These are phyloP conservation scores for Halisarca cf. caerulea DNA, from an alignment of 37 sponge, comb jelly and placozoan genomes.

Conservation along the genomic window DNA sequence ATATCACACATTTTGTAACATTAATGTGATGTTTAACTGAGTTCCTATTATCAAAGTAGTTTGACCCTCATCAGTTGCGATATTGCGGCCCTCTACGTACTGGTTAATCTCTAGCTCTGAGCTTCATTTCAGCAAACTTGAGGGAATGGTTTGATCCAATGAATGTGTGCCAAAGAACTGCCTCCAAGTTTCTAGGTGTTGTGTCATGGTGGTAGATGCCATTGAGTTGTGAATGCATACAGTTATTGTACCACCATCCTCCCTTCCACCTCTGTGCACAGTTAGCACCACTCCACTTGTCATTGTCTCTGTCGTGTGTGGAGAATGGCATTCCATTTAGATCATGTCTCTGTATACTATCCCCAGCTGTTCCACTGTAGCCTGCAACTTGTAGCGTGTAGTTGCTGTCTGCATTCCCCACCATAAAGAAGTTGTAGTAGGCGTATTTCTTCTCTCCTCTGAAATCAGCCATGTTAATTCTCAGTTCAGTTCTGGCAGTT, in stretches of 20 bases:
- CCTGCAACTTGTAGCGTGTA: conserved; percentile 23
- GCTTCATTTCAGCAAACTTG: conserved; percentile 6
- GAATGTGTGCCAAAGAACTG: too few species aligned
- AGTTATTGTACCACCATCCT: conserved; percentile 40
- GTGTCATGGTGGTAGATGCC: too few species aligned
- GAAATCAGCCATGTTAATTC: conserved; percentile 16
- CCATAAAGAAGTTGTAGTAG: conserved; percentile 22
- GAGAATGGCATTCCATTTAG: too few species aligned
- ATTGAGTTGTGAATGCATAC: conserved; percentile 4
- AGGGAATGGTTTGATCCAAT: too few species aligned
- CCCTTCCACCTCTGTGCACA: conserved; percentile 17
- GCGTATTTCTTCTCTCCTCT: conserved; percentile 14
- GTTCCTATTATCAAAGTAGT: too few species aligned
- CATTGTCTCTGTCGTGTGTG: conserved; percentile 35
- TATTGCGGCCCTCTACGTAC: too few species aligned
- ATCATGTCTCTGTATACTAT: neutral
- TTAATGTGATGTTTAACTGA: too few species aligned
- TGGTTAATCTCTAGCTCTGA: conserved; percentile 7
- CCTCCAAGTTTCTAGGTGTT: too few species aligned
- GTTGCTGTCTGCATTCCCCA: conserved; percentile 6
- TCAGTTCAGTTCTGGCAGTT: conserved; percentile 16
- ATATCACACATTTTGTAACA: too few species aligned
- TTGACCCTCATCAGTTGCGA: too few species aligned
- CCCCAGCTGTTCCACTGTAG: neutral
- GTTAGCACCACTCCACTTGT: conserved; percentile 5